These are phyloP conservation scores for Heteromormyrus szaboi DNA, from an alignment of 2,797 vertebrate genomes.

Conservation along the genomic window DNA sequence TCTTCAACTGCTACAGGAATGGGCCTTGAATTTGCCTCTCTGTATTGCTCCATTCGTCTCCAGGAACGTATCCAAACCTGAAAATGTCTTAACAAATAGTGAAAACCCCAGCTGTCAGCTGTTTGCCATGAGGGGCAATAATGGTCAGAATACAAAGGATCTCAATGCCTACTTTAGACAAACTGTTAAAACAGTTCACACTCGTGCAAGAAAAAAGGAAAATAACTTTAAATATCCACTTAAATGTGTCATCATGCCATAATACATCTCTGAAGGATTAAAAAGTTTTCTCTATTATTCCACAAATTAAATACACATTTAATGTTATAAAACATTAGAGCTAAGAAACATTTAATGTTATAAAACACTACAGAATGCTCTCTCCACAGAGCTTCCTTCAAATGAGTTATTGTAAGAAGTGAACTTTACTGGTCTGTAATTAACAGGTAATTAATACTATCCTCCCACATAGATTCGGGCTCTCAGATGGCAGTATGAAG, in stretches of 20 bases:
- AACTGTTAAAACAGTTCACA: neutral
- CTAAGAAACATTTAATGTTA: conserved; percentile 8
- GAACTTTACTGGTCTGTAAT: neutral
- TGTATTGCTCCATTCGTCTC: neutral
- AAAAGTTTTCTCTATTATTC: neutral
- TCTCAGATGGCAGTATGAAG: neutral
- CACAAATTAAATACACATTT: neutral
- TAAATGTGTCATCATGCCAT: conserved; percentile 5
- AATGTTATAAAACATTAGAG: neutral
- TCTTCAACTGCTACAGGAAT: neutral
- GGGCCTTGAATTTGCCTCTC: neutral
- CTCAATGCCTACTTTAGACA: neutral
- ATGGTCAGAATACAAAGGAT: neutral
- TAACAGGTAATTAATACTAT: neutral
- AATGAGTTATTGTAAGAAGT: neutral
- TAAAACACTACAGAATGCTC: neutral
- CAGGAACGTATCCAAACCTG: neutral
- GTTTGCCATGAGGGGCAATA: neutral
- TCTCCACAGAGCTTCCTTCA: neutral
- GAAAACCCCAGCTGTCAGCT: neutral
- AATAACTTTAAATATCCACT: conserved; percentile 7
- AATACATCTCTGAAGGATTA: neutral
- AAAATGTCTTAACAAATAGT: neutral
- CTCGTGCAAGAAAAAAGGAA: neutral
- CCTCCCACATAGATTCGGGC: neutral